These are phyloP conservation scores for Globia sparganii DNA, from an alignment of 2,888 invertebrate genomes.

Conservation along the genomic window DNA sequence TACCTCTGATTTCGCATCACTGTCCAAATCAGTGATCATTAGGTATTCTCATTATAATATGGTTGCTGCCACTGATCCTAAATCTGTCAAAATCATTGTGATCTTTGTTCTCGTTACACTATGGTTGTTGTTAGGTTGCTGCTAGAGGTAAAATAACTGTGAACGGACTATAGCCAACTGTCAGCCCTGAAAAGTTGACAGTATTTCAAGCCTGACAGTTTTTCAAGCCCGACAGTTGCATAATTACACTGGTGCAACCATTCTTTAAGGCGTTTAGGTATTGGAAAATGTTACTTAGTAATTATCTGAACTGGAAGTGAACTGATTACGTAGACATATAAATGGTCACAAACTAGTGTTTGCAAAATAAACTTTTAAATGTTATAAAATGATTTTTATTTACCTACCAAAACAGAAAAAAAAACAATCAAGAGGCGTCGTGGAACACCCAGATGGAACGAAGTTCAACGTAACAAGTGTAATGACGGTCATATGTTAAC, in stretches of 20 bases:
- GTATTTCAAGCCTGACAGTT: neutral
- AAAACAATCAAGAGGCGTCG: neutral
- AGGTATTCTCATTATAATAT: neutral
- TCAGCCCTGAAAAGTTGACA: neutral
- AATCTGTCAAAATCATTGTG: neutral
- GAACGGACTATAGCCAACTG: neutral
- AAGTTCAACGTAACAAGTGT: neutral
- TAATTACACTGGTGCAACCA: conserved; percentile 7
- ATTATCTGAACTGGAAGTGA: conserved; percentile 37
- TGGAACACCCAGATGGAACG: neutral
- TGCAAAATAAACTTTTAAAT: conserved; percentile 58
- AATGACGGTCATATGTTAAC: neutral
- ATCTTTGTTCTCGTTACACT: neutral
- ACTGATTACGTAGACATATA: conserved; percentile 48
- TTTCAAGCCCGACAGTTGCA: neutral
- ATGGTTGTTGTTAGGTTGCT: neutral
- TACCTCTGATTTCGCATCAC: neutral
- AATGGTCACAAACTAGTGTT: conserved; percentile 57
- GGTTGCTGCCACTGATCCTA: neutral
- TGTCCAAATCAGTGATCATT: neutral
- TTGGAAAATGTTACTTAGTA: conserved; percentile 18
- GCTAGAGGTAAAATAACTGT: neutral
- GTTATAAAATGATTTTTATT: conserved; percentile 32
- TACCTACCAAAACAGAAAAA: neutral
- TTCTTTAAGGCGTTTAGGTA: conserved; percentile 11